Evolutionary conservation across 37 sponge, comb jelly and placozoan species (phyloP), one percentile per base, ranked within the genome.

Genomic region (Halichondria panicea): DNA sequence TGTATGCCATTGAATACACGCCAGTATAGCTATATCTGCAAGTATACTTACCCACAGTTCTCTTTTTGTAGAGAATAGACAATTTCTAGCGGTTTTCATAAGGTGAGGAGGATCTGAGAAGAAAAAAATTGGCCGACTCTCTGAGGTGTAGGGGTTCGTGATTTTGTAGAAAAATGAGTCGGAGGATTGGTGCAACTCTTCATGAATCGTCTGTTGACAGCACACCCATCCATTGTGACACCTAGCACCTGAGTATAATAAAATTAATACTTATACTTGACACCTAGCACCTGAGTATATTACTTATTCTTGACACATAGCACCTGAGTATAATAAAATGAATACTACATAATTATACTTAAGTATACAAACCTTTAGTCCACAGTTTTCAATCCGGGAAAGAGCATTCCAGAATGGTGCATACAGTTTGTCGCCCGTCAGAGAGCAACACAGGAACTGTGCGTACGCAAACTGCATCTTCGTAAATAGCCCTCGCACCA

Each of bases 21-120:
- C 4, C 15, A 66, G 18, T 54, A 55, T 31, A 72, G 5, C 55
- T 5, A 30, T 8, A 64, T 25, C 8, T 8, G 39, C 32, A 37
- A 64, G 0, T 18, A 21, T 33, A 70, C 71, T 59, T 36, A 79
- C 80, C 71, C 71, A 70, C 9, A 70, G 71, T 42, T 30, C 21
- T 13, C 71, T 43, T 33, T 18, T 32, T 35, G 30, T 46, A 40
- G 66, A 66, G 11, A 33, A 70, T 38, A 66, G 44, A 37, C 54
- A 50, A 50, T 79, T 79, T 56, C 80, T 61, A 45, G 73, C 41
- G 32, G 81, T 81, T 33, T 81, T 81, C 27, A 81, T 48, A n/a
- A 81, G 36, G 62, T 81, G 81, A 6, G 74, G 74, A 50, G 64
- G 70, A 63, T 70, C 72, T 8, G 80, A n/a, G n/a, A 79, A 52